phyloP scores from a whole-genome alignment of 2,888 invertebrate genomes.

The Calameuta pallipes region DNA sequence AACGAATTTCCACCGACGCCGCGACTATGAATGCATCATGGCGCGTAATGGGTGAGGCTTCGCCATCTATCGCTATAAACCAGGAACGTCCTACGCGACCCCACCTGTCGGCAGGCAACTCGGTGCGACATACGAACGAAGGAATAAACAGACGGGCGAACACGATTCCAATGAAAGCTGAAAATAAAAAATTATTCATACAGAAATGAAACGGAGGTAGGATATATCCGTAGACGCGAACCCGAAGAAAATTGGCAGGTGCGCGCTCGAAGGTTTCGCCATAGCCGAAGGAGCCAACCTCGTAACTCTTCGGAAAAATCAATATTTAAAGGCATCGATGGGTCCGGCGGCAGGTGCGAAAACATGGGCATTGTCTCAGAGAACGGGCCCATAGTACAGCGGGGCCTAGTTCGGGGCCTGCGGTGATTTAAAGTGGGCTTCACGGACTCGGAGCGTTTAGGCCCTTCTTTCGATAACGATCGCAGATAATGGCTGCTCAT shows the following conservation, averaged over 20 bases:
- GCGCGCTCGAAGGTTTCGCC: slow-evolving; percentile 13
- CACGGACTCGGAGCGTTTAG: neutral
- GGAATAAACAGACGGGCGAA: neutral
- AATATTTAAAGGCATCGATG: slow-evolving; percentile 43
- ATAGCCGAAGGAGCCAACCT: neutral
- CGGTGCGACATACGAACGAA: slow-evolving; percentile 12
- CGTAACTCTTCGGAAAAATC: slow-evolving; percentile 25
- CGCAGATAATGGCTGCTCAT: slow-evolving; percentile 1
- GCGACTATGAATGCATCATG: slow-evolving; percentile 49
- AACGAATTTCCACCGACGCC: slow-evolving; percentile 29
- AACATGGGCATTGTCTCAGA: slow-evolving; percentile 40
- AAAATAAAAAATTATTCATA: too few relatives aligned
- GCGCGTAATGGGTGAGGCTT: slow-evolving; percentile 59
- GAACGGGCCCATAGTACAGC: slow-evolving; percentile 22
- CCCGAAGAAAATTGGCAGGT: slow-evolving; percentile 42
- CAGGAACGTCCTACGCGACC: slow-evolving; percentile 61
- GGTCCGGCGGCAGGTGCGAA: slow-evolving; percentile 50
- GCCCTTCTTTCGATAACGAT: neutral
- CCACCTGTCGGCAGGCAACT: slow-evolving; percentile 56
- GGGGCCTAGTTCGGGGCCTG: neutral
- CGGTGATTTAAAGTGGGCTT: neutral
- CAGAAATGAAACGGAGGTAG: too few relatives aligned
- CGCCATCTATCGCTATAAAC: slow-evolving; percentile 56
- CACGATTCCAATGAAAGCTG: too few relatives aligned
- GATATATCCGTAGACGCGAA: too few relatives aligned